Conservation (phyloP, 2,888 invertebrate genomes). For the Cantharis rufa region DNA sequence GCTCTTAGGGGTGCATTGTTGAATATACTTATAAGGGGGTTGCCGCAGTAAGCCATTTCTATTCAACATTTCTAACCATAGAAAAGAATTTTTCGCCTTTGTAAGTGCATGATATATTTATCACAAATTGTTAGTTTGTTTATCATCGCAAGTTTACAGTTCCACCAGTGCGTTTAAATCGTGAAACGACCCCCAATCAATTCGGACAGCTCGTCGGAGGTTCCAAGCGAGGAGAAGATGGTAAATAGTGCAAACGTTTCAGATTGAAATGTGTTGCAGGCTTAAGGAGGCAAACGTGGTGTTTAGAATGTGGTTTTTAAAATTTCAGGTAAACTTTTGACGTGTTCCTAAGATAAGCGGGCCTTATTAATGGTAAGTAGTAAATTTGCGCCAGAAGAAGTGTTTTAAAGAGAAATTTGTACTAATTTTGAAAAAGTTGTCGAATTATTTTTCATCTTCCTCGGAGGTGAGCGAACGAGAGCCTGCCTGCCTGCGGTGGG, state of each 20-base stretch:
- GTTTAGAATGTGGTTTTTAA: background rate
- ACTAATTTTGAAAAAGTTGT: conserved; percentile 25
- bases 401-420: conserved; percentile 19
- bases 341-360: conserved; percentile 19
- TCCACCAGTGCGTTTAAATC: background rate
- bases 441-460: background rate
- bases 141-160: conserved; percentile 14
- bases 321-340: conserved; percentile 22
- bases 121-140: conserved; percentile 31
- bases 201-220: background rate
- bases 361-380: conserved; percentile 19
- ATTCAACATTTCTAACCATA: conserved; percentile 30
- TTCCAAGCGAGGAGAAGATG: background rate
- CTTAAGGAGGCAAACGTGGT: background rate
- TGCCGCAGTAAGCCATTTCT: conserved; percentile 29
- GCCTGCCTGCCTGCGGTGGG: background rate
- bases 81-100: conserved; percentile 40
- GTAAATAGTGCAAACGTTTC: background rate
- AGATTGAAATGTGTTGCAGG: background rate
- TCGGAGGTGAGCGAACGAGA: background rate
- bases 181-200: background rate
- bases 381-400: conserved; percentile 20
- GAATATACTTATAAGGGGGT: conserved; percentile 24
- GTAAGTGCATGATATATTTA: conserved; percentile 40
- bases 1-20: conserved; percentile 24